Evolutionary conservation across 2,113 vertebrate genomes (phyloP).

Genomic region (Callochromis pleurospilus): DNA sequence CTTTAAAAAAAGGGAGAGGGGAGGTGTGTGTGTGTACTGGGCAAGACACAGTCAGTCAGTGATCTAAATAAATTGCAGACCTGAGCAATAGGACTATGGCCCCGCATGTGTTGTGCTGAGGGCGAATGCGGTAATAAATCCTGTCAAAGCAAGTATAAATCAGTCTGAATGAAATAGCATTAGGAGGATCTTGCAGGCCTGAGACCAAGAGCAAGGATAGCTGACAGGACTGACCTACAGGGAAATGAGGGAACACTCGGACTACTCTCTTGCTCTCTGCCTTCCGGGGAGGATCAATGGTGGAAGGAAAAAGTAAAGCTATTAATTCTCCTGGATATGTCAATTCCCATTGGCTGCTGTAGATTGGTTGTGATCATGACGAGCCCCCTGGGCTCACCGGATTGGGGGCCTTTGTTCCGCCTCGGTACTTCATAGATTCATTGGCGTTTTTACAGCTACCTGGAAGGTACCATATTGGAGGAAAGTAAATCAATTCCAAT

Average conservation of each 20-base stretch:
- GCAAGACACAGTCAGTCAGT: not conserved
- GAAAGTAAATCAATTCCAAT: conserved; percentile 61
- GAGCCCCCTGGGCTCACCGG: conserved; percentile 22
- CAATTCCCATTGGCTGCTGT: conserved; percentile 53
- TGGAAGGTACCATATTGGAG: conserved; percentile 41
- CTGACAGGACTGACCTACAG: conserved; percentile 55
- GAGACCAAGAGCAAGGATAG: conserved; percentile 18
- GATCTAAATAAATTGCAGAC: conserved; percentile 48
- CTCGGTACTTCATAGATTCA: conserved; percentile 57
- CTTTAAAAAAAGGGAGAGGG: not conserved
- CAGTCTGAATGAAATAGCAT: conserved; percentile 52
- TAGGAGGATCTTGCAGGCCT: conserved; percentile 34
- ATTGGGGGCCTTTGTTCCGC: conserved; percentile 40
- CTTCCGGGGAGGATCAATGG: conserved; percentile 52
- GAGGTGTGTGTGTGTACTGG: not conserved
- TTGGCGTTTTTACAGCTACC: conserved; percentile 46
- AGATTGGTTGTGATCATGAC: conserved; percentile 60
- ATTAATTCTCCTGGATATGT: conserved; percentile 63
- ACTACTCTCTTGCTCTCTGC: conserved; percentile 44
- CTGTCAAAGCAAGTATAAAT: conserved; percentile 52
- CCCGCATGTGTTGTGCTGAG: not conserved
- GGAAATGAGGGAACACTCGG: conserved; percentile 40
- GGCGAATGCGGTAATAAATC: conserved; percentile 39
- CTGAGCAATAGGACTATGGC: not conserved
- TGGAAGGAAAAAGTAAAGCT: conserved; percentile 44